Percentiles rank a stretch among this genome's conserved stretches.
These are phyloP conservation scores for Ceyx melanurus DNA, from an alignment of 2,113 vertebrate genomes.

Conservation along the genomic window DNA sequence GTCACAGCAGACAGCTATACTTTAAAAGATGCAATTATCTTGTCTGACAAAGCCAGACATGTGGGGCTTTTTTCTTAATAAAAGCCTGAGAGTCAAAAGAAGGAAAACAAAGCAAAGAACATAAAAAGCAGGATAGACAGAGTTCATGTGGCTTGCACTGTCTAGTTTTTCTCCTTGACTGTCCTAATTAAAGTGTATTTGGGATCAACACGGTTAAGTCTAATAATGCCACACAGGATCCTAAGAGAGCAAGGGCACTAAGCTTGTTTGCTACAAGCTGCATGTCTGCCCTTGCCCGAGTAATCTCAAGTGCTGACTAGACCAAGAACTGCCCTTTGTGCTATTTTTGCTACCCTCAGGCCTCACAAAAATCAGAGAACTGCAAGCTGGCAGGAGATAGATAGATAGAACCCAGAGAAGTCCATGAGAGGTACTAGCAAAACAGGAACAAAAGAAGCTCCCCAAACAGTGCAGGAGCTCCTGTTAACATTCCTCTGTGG, in stretches of 20 bases:
- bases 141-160: background rate
- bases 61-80: background rate
- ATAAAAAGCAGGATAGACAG: background rate
- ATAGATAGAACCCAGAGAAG: background rate
- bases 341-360: background rate
- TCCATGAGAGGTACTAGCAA: background rate
- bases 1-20: slow-evolving; percentile 10
- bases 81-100: background rate
- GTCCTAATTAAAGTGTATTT: slow-evolving; percentile 14
- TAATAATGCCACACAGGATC: background rate
- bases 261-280: background rate
- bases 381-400: background rate
- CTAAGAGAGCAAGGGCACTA: background rate
- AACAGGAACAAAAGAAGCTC: background rate
- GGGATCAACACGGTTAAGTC: slow-evolving; percentile 20
- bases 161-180: background rate
- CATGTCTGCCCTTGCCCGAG: background rate
- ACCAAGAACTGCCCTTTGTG: background rate
- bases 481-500: background rate
- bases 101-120: background rate
- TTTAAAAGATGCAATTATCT: slow-evolving; percentile 33
- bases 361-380: background rate
- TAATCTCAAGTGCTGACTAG: background rate
- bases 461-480: background rate
- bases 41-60: slow-evolving; percentile 12